These are phyloP conservation scores for Agapetus fuscipes DNA, from an alignment of 2,888 invertebrate species.

Conservation along the genomic window DNA sequence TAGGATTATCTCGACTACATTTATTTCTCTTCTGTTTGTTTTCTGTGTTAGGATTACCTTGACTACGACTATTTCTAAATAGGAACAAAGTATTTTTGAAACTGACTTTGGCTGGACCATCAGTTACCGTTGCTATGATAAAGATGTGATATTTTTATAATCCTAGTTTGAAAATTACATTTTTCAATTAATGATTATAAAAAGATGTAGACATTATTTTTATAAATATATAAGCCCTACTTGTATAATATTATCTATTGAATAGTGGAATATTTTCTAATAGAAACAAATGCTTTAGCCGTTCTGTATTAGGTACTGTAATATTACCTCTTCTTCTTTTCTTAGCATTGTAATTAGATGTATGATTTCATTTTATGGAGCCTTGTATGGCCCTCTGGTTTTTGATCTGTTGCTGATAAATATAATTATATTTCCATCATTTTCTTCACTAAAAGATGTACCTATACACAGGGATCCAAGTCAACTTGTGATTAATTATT, in stretches of 20 bases:
- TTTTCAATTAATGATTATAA: slow-evolving; percentile 20
- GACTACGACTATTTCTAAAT: no score
- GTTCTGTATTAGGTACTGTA: background rate
- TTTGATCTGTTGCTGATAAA: no score
- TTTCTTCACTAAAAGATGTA: no score
- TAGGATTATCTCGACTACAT: slow-evolving; percentile 16
- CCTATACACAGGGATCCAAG: no score
- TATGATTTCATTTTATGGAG: no score
- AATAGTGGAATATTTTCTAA: slow-evolving; percentile 2
- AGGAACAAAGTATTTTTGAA: slow-evolving; percentile 20
- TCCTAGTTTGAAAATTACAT: slow-evolving; percentile 18
- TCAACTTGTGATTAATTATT: no score
- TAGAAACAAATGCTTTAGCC: background rate
- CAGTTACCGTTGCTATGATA: slow-evolving; percentile 21
- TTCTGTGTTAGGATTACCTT: slow-evolving; percentile 14
- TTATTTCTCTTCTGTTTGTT: no score
- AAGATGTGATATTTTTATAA: slow-evolving; percentile 23
- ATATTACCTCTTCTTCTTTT: no score
- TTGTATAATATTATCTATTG: slow-evolving; percentile 15
- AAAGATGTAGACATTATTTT: slow-evolving; percentile 20
- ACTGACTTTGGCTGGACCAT: slow-evolving; percentile 21
- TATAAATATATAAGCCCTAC: slow-evolving; percentile 19
- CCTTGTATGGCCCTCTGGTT: no score
- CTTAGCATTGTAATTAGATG: no score
- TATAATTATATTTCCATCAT: no score